Conservation (phyloP, 2,888 invertebrate genomes). For the Drosophila diplacantha region DNA sequence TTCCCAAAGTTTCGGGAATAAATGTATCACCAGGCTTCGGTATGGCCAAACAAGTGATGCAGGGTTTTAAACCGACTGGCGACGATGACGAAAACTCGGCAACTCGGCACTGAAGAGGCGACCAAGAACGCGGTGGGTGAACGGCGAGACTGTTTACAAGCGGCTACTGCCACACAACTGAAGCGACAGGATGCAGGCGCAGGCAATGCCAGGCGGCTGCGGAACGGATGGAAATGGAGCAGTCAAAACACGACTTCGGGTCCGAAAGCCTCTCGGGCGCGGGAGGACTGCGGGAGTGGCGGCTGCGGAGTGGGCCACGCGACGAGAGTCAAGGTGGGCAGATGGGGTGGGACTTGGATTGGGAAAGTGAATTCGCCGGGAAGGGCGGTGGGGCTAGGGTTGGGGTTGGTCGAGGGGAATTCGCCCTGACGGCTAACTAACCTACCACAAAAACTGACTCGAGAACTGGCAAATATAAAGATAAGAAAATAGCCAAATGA, state of each 20-base stretch:
- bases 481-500: slow-evolving; percentile 36
- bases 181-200: slow-evolving; percentile 63
- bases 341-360: slow-evolving; percentile 3
- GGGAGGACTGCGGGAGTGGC: slow-evolving; percentile 12
- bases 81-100: slow-evolving; percentile 57
- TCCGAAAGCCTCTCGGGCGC: slow-evolving; percentile 43
- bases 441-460: slow-evolving; percentile 58
- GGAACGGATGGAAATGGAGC: slow-evolving; percentile 60
- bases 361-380: slow-evolving; percentile 35
- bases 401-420: slow-evolving; percentile 26
- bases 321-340: slow-evolving; percentile 11
- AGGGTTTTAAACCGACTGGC: slow-evolving; percentile 29
- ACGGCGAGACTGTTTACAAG: slow-evolving; percentile 70
- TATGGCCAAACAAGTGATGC: slow-evolving; percentile 24
- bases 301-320: slow-evolving; percentile 12
- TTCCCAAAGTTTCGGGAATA: slow-evolving; percentile 33
- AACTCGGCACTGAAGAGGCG: slow-evolving; percentile 55
- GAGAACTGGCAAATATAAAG: slow-evolving; percentile 11
- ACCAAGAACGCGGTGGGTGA: slow-evolving; percentile 61
- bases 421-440: slow-evolving; percentile 53
- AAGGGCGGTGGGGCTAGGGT: not conserved
- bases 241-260: slow-evolving; percentile 41
- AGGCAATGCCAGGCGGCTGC: slow-evolving; percentile 41
- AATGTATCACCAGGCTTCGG: slow-evolving; percentile 31
- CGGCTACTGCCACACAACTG: slow-evolving; percentile 72